A percentile compares a stretch with the other conserved stretches of the same genome.
phyloP scores from a whole-genome alignment of 1,140 invertebrate species.

The Sycophaga agraensis region DNA sequence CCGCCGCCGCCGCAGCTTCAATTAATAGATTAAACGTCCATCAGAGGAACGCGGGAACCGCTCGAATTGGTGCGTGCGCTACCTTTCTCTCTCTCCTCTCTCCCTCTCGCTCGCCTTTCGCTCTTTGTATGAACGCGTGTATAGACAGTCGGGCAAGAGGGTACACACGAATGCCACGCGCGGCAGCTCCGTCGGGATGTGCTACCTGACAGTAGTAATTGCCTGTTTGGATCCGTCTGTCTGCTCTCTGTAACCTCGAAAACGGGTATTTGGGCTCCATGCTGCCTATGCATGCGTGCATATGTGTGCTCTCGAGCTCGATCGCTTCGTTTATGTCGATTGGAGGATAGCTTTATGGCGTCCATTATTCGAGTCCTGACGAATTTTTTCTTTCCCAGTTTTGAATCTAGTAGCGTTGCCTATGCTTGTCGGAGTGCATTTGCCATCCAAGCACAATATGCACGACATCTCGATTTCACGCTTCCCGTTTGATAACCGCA shows the following conservation, averaged over 20 bases:
- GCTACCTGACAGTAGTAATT: conserved; percentile 27
- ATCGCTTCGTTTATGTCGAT: too few species aligned
- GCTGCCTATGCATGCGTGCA: background rate
- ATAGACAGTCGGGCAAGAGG: conserved; percentile 8
- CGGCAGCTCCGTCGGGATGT: background rate
- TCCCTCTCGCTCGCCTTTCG: too few species aligned
- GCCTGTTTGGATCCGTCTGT: conserved; percentile 23
- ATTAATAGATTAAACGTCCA: conserved; percentile 34
- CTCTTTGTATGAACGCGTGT: background rate
- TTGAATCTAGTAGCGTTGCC: too few species aligned
- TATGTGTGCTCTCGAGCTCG: too few species aligned
- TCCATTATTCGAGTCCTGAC: too few species aligned
- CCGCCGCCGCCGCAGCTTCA: background rate
- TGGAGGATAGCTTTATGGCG: too few species aligned
- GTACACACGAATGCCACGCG: background rate
- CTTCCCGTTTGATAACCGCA: too few species aligned
- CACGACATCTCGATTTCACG: too few species aligned
- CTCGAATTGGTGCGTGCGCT: background rate
- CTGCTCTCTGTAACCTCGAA: conserved; percentile 9
- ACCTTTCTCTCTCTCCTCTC: background rate
- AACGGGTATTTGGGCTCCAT: conserved; percentile 17
- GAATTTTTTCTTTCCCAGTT: too few species aligned
- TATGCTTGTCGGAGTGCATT: too few species aligned
- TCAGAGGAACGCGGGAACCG: conserved; percentile 18
- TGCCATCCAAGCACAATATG: too few species aligned